Conservation (phyloP, 1,140 invertebrate species). For the Vollenhovia emeryi region DNA sequence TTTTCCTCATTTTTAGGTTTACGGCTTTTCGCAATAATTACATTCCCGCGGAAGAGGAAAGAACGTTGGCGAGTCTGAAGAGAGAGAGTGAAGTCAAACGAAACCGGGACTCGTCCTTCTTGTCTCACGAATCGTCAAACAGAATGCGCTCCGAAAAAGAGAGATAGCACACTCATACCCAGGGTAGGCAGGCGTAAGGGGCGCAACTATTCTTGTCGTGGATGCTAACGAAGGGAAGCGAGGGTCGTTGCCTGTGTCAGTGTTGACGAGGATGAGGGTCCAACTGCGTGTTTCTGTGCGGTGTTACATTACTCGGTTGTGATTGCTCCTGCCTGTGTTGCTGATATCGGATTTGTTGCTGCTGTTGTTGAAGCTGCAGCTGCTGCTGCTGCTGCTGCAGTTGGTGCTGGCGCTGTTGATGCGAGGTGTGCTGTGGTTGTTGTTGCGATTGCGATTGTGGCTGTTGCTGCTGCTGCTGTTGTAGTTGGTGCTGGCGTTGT, state of each 20-base stretch:
- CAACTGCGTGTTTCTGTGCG: slow-evolving; percentile 76
- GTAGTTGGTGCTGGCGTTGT: slow-evolving; percentile 80
- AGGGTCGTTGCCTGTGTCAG: slow-evolving; percentile 83
- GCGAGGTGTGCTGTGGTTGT: slow-evolving; percentile 77
- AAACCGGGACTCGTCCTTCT: not conserved
- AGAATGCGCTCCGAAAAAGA: not conserved
- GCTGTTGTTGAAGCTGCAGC: slow-evolving; percentile 78
- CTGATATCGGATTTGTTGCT: slow-evolving; percentile 78
- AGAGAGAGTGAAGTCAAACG: not conserved
- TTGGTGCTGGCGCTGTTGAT: slow-evolving; percentile 80
- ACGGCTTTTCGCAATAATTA: not conserved
- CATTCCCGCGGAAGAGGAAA: not conserved
- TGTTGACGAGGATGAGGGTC: slow-evolving; percentile 77
- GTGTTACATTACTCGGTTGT: slow-evolving; percentile 51
- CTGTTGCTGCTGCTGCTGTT: slow-evolving; percentile 72
- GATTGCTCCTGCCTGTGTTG: slow-evolving; percentile 71
- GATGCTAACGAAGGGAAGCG: slow-evolving; percentile 79
- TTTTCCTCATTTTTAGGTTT: not conserved
- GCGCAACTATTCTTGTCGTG: slow-evolving; percentile 80
- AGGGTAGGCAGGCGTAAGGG: slow-evolving; percentile 81
- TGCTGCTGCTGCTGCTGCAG: slow-evolving; percentile 74
- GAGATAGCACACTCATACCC: slow-evolving; percentile 76
- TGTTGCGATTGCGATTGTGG: slow-evolving; percentile 78
- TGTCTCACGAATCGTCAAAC: not conserved
- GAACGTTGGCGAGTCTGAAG: not conserved